phyloP scores from a whole-genome alignment of 2,888 invertebrate species.

The Drosophila maculinotata region DNA sequence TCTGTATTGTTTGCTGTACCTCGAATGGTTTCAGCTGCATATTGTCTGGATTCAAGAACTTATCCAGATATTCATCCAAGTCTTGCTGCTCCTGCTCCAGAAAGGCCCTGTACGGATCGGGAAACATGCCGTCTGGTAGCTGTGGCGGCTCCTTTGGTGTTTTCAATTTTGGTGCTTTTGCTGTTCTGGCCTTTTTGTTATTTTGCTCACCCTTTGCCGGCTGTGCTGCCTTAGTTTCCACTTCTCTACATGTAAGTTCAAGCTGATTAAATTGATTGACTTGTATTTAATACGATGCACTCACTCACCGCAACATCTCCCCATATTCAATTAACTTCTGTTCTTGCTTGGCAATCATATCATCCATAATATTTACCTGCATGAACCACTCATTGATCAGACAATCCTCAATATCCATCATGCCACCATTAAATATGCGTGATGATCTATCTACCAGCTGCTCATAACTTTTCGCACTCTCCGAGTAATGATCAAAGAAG shows the following conservation, averaged over 20 bases:
- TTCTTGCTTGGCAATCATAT: conserved; percentile 57
- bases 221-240: not conserved
- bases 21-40: conserved; percentile 65
- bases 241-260: conserved; percentile 1
- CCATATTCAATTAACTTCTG: conserved; percentile 54
- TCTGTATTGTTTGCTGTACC: conserved; percentile 41
- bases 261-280: no score
- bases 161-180: not conserved
- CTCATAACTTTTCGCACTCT: conserved; percentile 59
- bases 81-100: conserved; percentile 55
- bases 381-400: conserved; percentile 71
- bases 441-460: conserved; percentile 12
- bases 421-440: conserved; percentile 46
- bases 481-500: conserved; percentile 80
- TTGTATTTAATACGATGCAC: not conserved
- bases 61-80: conserved; percentile 48
- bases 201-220: not conserved
- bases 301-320: conserved; percentile 41
- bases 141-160: conserved; percentile 53
- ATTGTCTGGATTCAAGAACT: conserved; percentile 54
- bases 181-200: not conserved
- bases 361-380: conserved; percentile 64
- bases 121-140: conserved; percentile 56
- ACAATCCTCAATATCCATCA: conserved; percentile 63
- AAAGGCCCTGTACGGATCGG: conserved; percentile 71